Percentiles rank a stretch among this genome's conserved stretches.
These are phyloP conservation scores for Acipenser oxyrinchus DNA, from an alignment of 2,797 vertebrate species.

Conservation along the genomic window DNA sequence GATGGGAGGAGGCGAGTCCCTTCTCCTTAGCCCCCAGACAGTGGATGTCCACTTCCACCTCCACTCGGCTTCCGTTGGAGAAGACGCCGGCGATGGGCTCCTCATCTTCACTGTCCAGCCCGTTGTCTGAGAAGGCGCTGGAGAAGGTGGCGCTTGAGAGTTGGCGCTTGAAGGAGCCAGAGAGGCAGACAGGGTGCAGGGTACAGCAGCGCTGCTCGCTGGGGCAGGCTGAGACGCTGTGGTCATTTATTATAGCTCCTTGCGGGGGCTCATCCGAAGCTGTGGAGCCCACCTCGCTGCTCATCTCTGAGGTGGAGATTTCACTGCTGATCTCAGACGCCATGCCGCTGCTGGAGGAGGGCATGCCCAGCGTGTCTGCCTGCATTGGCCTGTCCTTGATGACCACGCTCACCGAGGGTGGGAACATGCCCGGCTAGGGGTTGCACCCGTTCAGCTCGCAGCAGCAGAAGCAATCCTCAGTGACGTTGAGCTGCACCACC, in stretches of 20 bases:
- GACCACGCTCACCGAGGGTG: slow-evolving; percentile 65
- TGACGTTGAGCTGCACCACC: slow-evolving; percentile 90
- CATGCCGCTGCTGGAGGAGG: slow-evolving; percentile 74
- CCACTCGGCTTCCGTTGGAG: slow-evolving; percentile 87
- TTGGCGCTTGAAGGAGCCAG: slow-evolving; percentile 83
- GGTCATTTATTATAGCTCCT: slow-evolving; percentile 36
- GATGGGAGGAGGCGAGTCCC: slow-evolving; percentile 21
- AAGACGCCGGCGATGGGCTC: slow-evolving; percentile 93
- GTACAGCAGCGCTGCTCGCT: slow-evolving; percentile 75
- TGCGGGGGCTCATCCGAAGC: slow-evolving; percentile 85
- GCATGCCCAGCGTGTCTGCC: slow-evolving; percentile 62
- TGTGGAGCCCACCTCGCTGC: slow-evolving; percentile 95
- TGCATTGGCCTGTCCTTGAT: slow-evolving; percentile 63
- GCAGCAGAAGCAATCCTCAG: slow-evolving; percentile 94
- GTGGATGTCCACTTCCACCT: slow-evolving; percentile 91
- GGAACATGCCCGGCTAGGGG: slow-evolving; percentile 79
- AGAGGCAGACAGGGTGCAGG: slow-evolving; percentile 71
- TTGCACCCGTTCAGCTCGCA: slow-evolving; percentile 67
- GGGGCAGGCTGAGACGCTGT: slow-evolving; percentile 44
- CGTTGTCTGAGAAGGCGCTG: slow-evolving; percentile 91
- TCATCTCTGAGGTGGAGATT: slow-evolving; percentile 96
- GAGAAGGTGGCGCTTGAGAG: slow-evolving; percentile 94
- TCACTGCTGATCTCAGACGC: slow-evolving; percentile 85
- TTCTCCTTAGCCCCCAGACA: slow-evolving; percentile 56
- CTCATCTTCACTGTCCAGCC: slow-evolving; percentile 92